Base-by-base conservation (phyloP, 2,113 vertebrate genomes). In the Oreochromis niloticus region DNA sequence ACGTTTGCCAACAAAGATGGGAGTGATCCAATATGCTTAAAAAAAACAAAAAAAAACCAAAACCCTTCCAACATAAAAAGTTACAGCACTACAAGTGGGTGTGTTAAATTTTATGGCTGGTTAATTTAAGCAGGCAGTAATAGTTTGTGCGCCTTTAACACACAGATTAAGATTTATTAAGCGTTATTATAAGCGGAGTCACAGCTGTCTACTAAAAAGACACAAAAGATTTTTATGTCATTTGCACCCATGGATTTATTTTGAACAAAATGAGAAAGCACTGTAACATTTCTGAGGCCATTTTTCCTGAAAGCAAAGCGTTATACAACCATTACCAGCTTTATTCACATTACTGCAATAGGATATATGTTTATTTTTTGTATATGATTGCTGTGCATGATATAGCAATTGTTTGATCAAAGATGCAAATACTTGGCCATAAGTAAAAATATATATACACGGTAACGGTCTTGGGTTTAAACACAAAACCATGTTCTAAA, bases 141-240 rank as follows among this genome's bases (percentile, higher is more conserved):
- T 27, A 16, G 22, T 17, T 73, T 27, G 2, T 24, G 66, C 8
- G 3, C 41, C 68, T 46, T 27, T 46, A 46, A 27, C 5, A 9
- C 68, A 73, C 2, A 73, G 41, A 73, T 73, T 46, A 46, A 73
- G 24, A 17, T 46, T 73, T 24, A 9, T 73, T 73, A 73, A 46
- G 4, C 3, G 2, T 17, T 17, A 73, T 73, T 27, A 46, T 27
- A 46, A 46, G 13, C 46, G 46, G 17, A 46, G 41, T 46, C 24
- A 73, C 9, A 11, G 22, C 14, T 46, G 68, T 43, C 41, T 46
- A 27, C 22, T 73, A 30, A 46, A 73, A 46, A 46, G 22, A 27
- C 41, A 73, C 32, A 66, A 12, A 66, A 66, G 34, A 39, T 22
- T 39, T 39, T 46, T 73, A 43, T 43, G 39, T 73, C 0, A 46